These are phyloP conservation scores for Rhopalosiphum padi DNA, from an alignment of 1,140 invertebrate genomes.

Conservation along the genomic window DNA sequence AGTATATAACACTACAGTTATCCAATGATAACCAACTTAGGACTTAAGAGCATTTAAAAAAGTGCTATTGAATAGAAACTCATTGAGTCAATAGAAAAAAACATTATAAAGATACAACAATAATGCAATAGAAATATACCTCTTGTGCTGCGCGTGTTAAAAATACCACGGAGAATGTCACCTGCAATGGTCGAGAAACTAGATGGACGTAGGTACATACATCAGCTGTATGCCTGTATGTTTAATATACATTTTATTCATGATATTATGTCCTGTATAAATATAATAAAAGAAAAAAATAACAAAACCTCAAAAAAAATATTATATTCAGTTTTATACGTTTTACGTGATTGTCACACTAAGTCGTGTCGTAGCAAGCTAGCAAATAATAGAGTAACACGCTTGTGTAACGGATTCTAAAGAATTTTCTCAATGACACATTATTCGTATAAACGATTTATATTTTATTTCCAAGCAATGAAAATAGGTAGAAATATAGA, in stretches of 20 bases:
- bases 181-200: neutral
- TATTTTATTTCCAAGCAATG: neutral
- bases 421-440: neutral
- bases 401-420: neutral
- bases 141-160: neutral
- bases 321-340: neutral
- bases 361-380: neutral
- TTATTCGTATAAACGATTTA: neutral
- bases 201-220: neutral
- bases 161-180: neutral
- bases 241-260: neutral
- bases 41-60: neutral
- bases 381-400: neutral
- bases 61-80: neutral
- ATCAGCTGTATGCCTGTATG: neutral
- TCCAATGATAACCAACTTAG: neutral
- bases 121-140: neutral
- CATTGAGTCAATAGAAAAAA: neutral
- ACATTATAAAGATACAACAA: neutral
- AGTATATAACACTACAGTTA: neutral
- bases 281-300: neutral
- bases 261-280: neutral
- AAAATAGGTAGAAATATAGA: neutral
- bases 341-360: slow-evolving; percentile 13
- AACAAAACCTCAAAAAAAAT: neutral